Evolutionary conservation across 2,888 invertebrate genomes (phyloP), one percentile per base, ranked within the genome.

Genomic region (Dromius quadrimaculatus): DNA sequence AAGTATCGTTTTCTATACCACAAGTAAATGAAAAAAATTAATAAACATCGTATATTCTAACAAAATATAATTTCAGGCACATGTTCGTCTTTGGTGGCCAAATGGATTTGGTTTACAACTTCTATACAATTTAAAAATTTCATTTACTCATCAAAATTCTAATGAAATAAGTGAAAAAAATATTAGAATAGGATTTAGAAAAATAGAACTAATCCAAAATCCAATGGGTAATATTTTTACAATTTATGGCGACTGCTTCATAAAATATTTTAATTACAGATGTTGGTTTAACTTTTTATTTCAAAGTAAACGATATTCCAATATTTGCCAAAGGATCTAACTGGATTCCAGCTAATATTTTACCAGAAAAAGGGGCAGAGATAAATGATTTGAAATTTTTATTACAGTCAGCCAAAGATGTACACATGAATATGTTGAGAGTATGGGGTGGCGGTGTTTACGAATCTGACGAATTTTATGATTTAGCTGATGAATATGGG

Each of bases 401-500:
- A 1, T 80, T 97, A 34, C 78, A 81, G 63, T 89, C 93, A 0
- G 91, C 91, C 0, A 88, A 87, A 74, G 88, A 90, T 5, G 89
- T 91, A 0, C 89, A 97, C 79, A 95, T 97, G 93, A 93, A 94
- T 77, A 94, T 95, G 90, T 83, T 98, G 9, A 86, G 98, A n/a
- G 93, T 98, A 1, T 99, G 98, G 98, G 98, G 98, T 20, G 98
- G 98, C n/a, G 98, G 97, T 0, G 84, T 95, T 0, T 99, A 98
- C 78, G 98, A 98, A 79, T 90, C 91, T 0, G 93, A 97, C 75
- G 86, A 88, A 70, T 97, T 98, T 82, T 99, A 98, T 80, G 85
- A 90, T 73, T 80, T 90, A 32, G 94, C 96, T 66, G 97, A 98
- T 79, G 87, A 92, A 78, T 84, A 92, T 59, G 98, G 98, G 0